Evolutionary conservation across 2,113 vertebrate species (phyloP), one percentile per base, ranked within the genome.

Genomic region (Syngnathoides biaculeatus): DNA sequence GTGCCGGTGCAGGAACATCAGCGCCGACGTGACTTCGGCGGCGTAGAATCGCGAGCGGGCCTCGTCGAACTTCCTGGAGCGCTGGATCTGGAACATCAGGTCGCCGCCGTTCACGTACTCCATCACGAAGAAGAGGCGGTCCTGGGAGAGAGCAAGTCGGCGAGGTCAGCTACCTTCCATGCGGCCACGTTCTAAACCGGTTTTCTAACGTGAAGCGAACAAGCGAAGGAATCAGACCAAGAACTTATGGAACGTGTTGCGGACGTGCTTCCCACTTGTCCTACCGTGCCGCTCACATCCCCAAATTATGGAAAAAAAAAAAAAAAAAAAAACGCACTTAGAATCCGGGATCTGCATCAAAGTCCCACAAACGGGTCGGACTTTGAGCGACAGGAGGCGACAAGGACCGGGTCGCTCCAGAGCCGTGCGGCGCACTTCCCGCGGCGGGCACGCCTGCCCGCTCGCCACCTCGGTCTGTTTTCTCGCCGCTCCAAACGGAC

Each of bases 121-220:
- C 96, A 98, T 98, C 87, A 98, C 96, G 24, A 98, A 98, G 86
- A 98, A 98, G 79, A 98, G 89, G 38, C 95, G 95, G 84, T 98
- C 96, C 96, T 98, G 90, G 4, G 52, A 27, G 24, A 15, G 13
- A 67, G 59, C 61, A 48, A 48, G 2, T 53, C 2, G 22, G 8
- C 9, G 19, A 9, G 22, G 6, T 35, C 30, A 35, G 0, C 3
- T 2, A 0, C 3, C 30, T 3, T 35, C 30, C 30, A 6, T 35
- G 30, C 30, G 6, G 30, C 30, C 30, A 6, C 30, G 3, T 35
- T 35, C 30, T 3, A 35, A 5, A 35, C 30, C 30, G n/a, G n/a
- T n/a, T n/a, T n/a, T n/a, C n/a, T n/a, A 35, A 35, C 2, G 30
- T 2, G 30, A 6, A 6, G 6, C 4, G 30, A 35, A 35, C 3